Evolutionary conservation across 2,888 invertebrate species (phyloP), one percentile per base, ranked within the genome.

Genomic region (Ophion obscuratus): DNA sequence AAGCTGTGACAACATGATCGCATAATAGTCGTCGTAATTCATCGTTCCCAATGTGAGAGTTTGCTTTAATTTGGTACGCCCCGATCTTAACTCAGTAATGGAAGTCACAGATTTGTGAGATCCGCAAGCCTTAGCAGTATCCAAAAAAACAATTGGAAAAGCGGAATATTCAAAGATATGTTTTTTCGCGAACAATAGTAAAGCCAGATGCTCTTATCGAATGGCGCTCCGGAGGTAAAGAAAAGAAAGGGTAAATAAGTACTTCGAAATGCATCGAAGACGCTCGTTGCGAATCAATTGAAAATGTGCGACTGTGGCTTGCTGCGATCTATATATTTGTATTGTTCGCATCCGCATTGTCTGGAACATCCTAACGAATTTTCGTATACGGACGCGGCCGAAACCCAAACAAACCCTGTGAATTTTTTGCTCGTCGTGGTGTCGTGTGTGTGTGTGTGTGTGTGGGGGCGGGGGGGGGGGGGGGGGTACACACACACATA

Each of bases 361-460:
- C 94, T 94, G 94, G 94, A 94, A 94, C 94, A 92, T 90, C 94
- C 94, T 94, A 93, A 94, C 92, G 90, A 93, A 91, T 92, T 93
- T 91, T 90, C 91, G 14, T 53, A 53, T 53, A 53, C 53, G 53
- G 5, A 53, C 14, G 17, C 53, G 53, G 17, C 53, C 7, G 14
- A 53, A 53, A 53, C 53, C 7, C 4, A 53, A 53, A 53, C 0
- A 53, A 53, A 17, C 53, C 5, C 14, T 10, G 47, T 14, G 2
- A 5, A 53, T 4, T 53, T 53, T 53, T 53, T 53, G 14, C 53
- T 53, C 14, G 47, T 53, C 53, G 53, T 53, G 53, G 17, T 53
- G 53, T 7, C 40, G 40, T 40, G 9, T 40, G 40, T 40, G 40
- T 40, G 9, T 40, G 40, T 40, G 40, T 40, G 40, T 40, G 40